These are phyloP conservation scores for Ecdyonurus torrentis DNA, from an alignment of 2,888 invertebrate genomes.

Conservation along the genomic window DNA sequence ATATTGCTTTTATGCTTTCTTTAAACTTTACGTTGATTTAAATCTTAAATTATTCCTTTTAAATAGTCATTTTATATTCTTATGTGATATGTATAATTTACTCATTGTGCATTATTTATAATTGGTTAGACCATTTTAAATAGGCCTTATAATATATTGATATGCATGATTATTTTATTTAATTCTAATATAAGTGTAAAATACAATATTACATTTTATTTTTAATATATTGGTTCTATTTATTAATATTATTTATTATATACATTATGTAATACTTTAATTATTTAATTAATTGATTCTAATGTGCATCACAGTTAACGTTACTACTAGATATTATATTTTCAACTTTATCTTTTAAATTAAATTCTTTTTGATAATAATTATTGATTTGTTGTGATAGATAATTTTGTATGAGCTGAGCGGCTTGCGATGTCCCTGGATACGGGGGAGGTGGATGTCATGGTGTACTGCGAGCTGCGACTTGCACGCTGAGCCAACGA, in stretches of 20 bases:
- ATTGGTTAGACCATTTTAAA: too few relatives aligned
- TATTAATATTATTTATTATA: background rate
- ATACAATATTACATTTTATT: too few relatives aligned
- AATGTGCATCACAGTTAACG: background rate
- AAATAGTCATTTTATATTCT: too few relatives aligned
- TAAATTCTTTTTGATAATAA: background rate
- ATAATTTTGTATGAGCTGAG: background rate
- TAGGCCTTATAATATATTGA: too few relatives aligned
- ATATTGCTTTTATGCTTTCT: too few relatives aligned
- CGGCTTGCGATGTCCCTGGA: background rate
- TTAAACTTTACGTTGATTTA: too few relatives aligned
- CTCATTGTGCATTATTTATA: too few relatives aligned
- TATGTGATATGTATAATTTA: too few relatives aligned
- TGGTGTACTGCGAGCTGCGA: conserved; percentile 15
- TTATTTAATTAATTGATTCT: too few relatives aligned
- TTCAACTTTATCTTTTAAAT: background rate
- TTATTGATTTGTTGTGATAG: background rate
- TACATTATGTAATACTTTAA: background rate
- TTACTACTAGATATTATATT: background rate
- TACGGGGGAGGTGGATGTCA: background rate
- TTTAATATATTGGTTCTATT: background rate
- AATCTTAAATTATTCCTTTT: too few relatives aligned
- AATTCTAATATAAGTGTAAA: too few relatives aligned
- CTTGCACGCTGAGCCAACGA: conserved; percentile 21
- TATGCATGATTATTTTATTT: too few relatives aligned